A percentile compares a stretch with the other conserved stretches of the same genome.
Conservation (phyloP, 23 tunicate genomes). For the Ciona savignyi region DNA sequence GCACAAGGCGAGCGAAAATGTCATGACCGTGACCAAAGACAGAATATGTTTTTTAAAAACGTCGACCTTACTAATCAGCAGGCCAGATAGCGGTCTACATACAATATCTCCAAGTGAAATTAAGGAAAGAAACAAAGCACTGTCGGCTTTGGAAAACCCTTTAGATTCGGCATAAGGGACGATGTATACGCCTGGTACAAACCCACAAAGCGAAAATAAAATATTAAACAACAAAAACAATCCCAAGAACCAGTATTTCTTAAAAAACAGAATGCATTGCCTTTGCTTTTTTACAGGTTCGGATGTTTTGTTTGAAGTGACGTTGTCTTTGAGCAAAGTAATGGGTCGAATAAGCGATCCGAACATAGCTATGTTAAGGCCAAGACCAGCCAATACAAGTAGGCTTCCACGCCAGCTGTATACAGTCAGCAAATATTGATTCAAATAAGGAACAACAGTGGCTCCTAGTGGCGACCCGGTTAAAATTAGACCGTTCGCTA, state of each 20-base stretch:
- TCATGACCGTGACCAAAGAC: background rate
- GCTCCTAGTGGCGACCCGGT: conserved; percentile 33
- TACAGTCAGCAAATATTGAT: conserved; percentile 13
- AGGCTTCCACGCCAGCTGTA: conserved; percentile 55
- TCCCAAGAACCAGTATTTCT: conserved; percentile 33
- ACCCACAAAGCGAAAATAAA: background rate
- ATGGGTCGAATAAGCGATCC: conserved; percentile 55
- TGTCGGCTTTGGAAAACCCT: conserved; percentile 15
- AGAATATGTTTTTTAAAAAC: conserved; percentile 15
- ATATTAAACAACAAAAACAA: conserved; percentile 21
- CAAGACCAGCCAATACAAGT: conserved; percentile 37
- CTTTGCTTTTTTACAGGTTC: background rate
- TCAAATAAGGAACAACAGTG: conserved; percentile 25
- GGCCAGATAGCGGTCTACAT: conserved; percentile 36
- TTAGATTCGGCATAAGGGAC: conserved; percentile 30
- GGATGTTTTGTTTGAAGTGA: background rate
- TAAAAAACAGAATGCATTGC: background rate
- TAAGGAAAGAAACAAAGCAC: conserved; percentile 35
- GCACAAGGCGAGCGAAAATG: background rate
- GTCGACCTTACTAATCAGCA: conserved; percentile 1
- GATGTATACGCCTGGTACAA: conserved; percentile 28
- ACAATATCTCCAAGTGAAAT: conserved; percentile 49
- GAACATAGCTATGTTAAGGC: conserved; percentile 27
- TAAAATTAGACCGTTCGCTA: conserved; percentile 39
- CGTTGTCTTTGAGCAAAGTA: background rate